phyloP scores from a whole-genome alignment of 2,113 vertebrate species.

The Henicopernis longicauda region DNA sequence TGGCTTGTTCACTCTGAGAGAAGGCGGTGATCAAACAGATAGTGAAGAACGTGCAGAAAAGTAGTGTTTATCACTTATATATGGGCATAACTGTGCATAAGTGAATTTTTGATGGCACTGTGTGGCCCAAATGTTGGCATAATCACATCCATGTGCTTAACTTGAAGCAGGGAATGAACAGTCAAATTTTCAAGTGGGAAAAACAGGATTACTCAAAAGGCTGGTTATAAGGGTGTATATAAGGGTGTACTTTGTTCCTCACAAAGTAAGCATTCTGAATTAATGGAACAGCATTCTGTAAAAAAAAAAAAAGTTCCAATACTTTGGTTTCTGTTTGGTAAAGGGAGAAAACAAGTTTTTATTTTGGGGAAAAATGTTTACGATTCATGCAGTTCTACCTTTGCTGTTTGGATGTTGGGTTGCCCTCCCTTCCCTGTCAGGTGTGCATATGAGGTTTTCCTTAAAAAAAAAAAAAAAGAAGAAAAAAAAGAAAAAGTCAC shows the following conservation, averaged over 20 bases:
- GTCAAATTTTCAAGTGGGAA: not conserved
- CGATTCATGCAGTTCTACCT: not conserved
- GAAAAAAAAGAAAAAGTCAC: too few species aligned
- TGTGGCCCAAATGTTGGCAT: fast-evolving
- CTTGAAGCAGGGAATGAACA: fast-evolving
- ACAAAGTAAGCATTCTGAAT: not conserved
- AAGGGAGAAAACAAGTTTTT: not conserved
- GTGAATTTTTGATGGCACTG: not conserved
- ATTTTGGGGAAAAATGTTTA: not conserved
- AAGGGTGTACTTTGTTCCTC: not conserved
- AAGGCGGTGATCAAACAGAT: not conserved
- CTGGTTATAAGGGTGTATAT: not conserved
- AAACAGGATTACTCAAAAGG: not conserved
- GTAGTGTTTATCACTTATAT: fast-evolving
- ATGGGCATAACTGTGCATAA: too few species aligned
- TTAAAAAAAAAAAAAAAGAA: not conserved
- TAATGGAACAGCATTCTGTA: not conserved
- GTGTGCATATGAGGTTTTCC: not conserved
- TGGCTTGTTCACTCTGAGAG: not conserved
- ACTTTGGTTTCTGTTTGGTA: not conserved
- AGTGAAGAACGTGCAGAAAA: not conserved
- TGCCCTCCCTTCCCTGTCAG: not conserved
- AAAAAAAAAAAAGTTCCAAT: not conserved
- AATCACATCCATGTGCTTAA: not conserved
- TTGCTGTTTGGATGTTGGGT: not conserved